Evolutionary conservation across 2,113 vertebrate genomes (phyloP), one percentile per base, ranked within the genome.

Genomic region (Coturnix japonica): DNA sequence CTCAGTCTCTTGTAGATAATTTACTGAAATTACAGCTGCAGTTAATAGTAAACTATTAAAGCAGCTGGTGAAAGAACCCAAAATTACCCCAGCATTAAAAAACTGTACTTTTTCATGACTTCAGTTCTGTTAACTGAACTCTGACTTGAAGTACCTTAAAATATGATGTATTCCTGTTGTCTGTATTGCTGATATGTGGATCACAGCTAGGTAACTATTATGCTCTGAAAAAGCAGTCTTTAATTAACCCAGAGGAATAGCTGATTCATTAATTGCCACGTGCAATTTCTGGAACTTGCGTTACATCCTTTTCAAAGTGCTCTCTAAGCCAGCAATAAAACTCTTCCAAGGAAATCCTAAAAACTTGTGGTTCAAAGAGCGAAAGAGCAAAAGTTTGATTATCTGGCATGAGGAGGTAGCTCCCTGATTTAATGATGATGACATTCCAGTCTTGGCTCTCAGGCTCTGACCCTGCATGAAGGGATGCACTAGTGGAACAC

Each of bases 211-310:
- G 87, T 92, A 87, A 93, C 81, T 91, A 81, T 89, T 94, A 81
- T 8, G 31, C 81, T 76, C 64, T 92, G 87, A 91, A 93, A 94
- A 67, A 0, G 3, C 89, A 92, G 39, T 92, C 66, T 92, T 91
- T 94, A 94, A 94, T 95, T 94, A 91, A 85, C 67, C 76, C 2
- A 2, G 63, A 87, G 43, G 87, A 93, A 89, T 30, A 91, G 91
- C 79, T 89, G 85, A 91, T 94, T 92, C 85, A 89, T 94, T 95
- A 95, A 87, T 92, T 94, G 74, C 64, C 3, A 1, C 47, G 47
- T 80, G 81, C 76, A 91, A 56, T 60, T 91, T 87, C 30, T 82
- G 54, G 81, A 90, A 87, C 91, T 80, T 87, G 51, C 2, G 47
- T 85, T 78, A 30, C 60, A 19, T 92, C 78, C 64, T 87, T 74